Base-by-base conservation (phyloP, 2,113 vertebrate genomes). In the Pelecanoides urinatrix region DNA sequence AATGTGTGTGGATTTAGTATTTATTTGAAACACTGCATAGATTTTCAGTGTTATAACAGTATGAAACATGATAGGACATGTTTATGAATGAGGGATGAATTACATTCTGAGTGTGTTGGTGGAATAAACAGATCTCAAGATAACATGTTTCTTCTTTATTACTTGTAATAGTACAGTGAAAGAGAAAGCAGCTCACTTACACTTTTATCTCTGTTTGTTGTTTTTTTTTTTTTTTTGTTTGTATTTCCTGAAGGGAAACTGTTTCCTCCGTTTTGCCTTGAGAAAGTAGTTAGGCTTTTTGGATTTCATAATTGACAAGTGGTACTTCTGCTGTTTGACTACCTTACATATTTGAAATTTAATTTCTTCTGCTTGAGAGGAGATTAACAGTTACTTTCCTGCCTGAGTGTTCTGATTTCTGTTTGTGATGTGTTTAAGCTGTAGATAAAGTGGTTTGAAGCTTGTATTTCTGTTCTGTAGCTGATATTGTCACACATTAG, bases 381-480 rank as follows among this genome's bases (percentile, higher is more conserved):
- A 90, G 32, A 68, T 16, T 42, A 62, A 13, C 38, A 45, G 56
- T 82, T 88, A 27, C 45, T 89, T 90, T 66, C 16, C n/a, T 71
- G 32, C n/a, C n/a, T 50, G 23, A 49, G 7, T 27, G 14, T 92
- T 92, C 75, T 72, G 49, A 73, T 81, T 75, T 88, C 42, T 92
- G 38, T 89, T 79, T 90, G 40, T 56, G 66, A 73, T 79, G 59
- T 61, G 45, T 36, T 79, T 88, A 94, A 77, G 55, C 74, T 89
- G 42, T 88, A 96, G 85, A 70, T 70, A 38, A 72, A 77, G 44
- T 44, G 1, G 13, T 91, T 92, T 86, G 82, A 89, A 88, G 56
- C 36, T 96, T 77, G 21, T 92, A 50, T 90, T 96, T 97, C 87
- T 96, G 32, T 96, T 95, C 66, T 6, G 7, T 92, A 86, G 79